Evolutionary conservation across 2,113 vertebrate genomes (phyloP).

Genomic region (Rattus rattus): DNA sequence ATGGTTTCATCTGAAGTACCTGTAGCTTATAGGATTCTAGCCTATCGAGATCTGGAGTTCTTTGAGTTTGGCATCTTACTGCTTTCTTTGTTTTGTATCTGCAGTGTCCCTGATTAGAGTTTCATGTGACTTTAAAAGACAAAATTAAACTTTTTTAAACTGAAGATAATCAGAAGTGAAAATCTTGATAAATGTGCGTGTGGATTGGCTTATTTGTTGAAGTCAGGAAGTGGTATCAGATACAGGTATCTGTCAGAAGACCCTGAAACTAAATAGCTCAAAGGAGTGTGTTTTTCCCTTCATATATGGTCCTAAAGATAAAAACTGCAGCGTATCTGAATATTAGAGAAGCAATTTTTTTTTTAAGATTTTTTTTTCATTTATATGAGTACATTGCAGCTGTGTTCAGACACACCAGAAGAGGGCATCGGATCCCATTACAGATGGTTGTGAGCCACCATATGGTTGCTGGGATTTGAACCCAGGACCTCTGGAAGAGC

Average conservation of each 20-base stretch:
- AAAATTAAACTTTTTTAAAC: conserved; percentile 51
- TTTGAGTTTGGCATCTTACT: conserved; percentile 28
- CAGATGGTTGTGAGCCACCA: too few species aligned
- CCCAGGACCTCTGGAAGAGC: too few species aligned
- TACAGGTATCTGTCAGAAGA: conserved; percentile 51
- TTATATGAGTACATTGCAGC: too few species aligned
- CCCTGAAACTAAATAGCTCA: conserved; percentile 69
- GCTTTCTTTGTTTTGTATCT: conserved; percentile 61
- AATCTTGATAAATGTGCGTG: conserved; percentile 60
- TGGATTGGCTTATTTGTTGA: conserved; percentile 61
- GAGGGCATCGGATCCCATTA: too few species aligned
- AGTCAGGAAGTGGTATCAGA: conserved; percentile 31
- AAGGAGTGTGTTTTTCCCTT: conserved; percentile 43
- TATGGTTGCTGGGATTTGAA: too few species aligned
- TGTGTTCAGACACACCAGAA: too few species aligned
- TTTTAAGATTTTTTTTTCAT: too few species aligned
- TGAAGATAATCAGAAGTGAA: conserved; percentile 65
- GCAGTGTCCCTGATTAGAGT: conserved; percentile 37
- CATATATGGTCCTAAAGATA: conserved; percentile 48
- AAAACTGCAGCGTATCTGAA: not conserved
- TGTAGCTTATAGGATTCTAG: conserved; percentile 42
- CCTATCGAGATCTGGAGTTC: not conserved
- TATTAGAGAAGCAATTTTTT: conserved; percentile 34
- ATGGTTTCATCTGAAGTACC: conserved; percentile 41
- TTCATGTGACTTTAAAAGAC: conserved; percentile 61